Conservation (phyloP, 2,797 vertebrate genomes). For the Pelodytes ibericus region DNA sequence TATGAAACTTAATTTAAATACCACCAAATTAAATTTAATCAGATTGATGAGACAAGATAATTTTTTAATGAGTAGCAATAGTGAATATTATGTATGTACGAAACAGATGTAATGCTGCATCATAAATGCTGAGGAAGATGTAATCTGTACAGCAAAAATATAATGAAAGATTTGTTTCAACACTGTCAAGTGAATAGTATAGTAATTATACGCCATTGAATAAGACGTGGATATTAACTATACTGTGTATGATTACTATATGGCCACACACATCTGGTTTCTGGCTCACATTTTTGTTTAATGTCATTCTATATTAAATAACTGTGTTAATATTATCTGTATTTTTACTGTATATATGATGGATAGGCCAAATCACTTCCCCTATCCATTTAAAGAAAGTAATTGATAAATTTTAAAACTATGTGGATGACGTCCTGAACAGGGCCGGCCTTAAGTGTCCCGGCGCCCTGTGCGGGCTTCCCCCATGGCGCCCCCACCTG, state of each 20-base stretch:
- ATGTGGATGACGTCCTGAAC: too few relatives aligned
- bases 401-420: too few relatives aligned
- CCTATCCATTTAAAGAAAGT: too few relatives aligned
- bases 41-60: constrained; percentile 66
- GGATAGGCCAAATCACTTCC: too few relatives aligned
- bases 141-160: constrained; percentile 74
- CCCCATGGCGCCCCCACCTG: too few relatives aligned
- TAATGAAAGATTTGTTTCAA: constrained; percentile 80
- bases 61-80: constrained; percentile 68
- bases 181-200: constrained; percentile 72
- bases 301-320: too few relatives aligned
- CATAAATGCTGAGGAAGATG: constrained; percentile 72
- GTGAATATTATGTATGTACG: constrained; percentile 69
- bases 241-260: constrained; percentile 71
- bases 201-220: constrained; percentile 74
- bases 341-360: too few relatives aligned
- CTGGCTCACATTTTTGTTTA: too few relatives aligned
- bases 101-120: constrained; percentile 77
- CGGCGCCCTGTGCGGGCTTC: too few relatives aligned
- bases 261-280: constrained; percentile 65
- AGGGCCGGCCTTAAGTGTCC: too few relatives aligned
- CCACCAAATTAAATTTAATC: constrained; percentile 73
- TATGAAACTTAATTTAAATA: constrained; percentile 66
- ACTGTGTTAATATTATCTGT: too few relatives aligned
- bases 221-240: constrained; percentile 63